A percentile compares a stretch with the other conserved stretches of the same genome.
Evolutionary conservation across 2,888 invertebrate genomes (phyloP).

Genomic region (Pyrrhosoma nymphula): DNA sequence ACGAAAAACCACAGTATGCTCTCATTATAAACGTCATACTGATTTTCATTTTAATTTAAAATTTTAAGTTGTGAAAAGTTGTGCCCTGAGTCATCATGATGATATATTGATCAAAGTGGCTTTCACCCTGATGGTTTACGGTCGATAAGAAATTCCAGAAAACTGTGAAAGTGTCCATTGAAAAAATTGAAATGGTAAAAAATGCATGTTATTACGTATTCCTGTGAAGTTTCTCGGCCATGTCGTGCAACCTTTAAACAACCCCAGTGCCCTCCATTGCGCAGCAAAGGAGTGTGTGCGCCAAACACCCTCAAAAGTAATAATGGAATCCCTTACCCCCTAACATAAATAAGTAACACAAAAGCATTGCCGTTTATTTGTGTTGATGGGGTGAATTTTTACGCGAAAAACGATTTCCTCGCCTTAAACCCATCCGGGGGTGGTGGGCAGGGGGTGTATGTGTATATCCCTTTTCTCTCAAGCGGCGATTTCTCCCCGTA

Average conservation of each 20-base stretch:
- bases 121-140: too few species aligned
- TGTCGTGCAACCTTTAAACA: background rate
- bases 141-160: too few species aligned
- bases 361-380: slow-evolving; percentile 32
- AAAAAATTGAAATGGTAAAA: too few species aligned
- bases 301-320: background rate
- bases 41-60: too few species aligned
- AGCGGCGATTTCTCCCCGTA: slow-evolving; percentile 29
- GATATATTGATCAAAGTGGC: too few species aligned
- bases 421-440: slow-evolving; percentile 4
- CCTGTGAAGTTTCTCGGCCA: too few species aligned
- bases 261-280: background rate
- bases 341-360: background rate
- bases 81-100: too few species aligned
- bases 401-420: slow-evolving; percentile 29
- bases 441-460: background rate
- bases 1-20: too few species aligned
- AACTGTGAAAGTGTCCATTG: too few species aligned
- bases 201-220: too few species aligned
- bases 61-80: too few species aligned
- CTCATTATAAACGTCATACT: too few species aligned
- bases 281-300: background rate
- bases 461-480: slow-evolving; percentile 31
- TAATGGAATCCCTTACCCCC: background rate
- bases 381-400: slow-evolving; percentile 26